Base-by-base conservation (phyloP, 2,797 vertebrate species). In the Danio jaintianensis region DNA sequence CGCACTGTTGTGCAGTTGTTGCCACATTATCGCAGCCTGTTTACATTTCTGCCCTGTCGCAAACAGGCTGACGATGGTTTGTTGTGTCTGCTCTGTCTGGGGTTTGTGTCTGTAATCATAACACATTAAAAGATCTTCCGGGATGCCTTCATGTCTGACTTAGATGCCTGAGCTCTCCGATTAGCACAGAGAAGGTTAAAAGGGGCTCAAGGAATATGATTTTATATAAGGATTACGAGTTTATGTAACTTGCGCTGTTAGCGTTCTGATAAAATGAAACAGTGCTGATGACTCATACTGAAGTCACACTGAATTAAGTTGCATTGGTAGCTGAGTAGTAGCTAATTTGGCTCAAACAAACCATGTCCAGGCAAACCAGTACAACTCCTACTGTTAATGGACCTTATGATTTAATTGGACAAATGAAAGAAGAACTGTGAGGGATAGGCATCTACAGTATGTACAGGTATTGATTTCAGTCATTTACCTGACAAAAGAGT, bases 51-150 rank as follows among this genome's bases (percentile, higher is more conserved):
- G 85, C 88, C 86, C 90, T 16, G 56, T 86, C 87, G 90, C 88
- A 92, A 90, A 89, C 88, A 89, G 91, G 92, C 92, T 92, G 91
- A 92, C 89, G 88, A 86, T 2, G 43, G 61, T 78, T 78, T 82
- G 81, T 71, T 66, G 61, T 82, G 81, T 82, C 75, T 73, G 68
- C 59, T 56, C 62, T 48, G 68, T 59, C 66, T 71, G 43, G 42
- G 48, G 50, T 82, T 77, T 43, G 52, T 43, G 56, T 43, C 52
- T 64, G 59, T 52, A 78, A 66, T 82, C 68, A 78, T 64, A 82
- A 82, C 53, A 78, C 68, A 82, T 67, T 82, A 82, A 71, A 45
- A 79, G 68, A 63, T 71, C 68, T 79, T 62, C 58, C 48, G 36
- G 38, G 48, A 79, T 79, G 58, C 58, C 38, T 7, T 71, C 36